A percentile compares a stretch with the other conserved stretches of the same genome.
Evolutionary conservation across 2,797 vertebrate species (phyloP).

Genomic region (Lagorchestes hirsutus): DNA sequence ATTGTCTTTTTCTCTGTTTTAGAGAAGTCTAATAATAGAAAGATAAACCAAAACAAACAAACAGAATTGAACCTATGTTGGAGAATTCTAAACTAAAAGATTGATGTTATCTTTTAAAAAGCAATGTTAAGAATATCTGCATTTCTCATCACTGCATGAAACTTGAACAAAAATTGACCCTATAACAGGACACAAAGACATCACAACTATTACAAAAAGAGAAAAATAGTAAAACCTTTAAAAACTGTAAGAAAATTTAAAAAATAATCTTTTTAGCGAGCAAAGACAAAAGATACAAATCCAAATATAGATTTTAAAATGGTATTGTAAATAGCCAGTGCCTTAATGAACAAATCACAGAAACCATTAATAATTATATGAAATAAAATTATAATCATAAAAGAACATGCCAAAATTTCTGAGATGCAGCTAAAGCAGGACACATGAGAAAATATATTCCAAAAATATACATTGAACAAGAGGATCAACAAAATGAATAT

Average conservation of each 20-base stretch:
- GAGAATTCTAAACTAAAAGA: background rate
- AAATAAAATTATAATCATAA: conserved; percentile 1
- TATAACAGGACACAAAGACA: background rate
- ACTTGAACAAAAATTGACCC: background rate
- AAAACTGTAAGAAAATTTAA: background rate
- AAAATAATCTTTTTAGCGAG: conserved; percentile 15
- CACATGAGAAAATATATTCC: background rate
- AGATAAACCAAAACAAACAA: background rate
- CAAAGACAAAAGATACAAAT: background rate
- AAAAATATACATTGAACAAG: conserved; percentile 6
- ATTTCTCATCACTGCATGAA: background rate
- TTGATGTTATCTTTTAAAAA: background rate
- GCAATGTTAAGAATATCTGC: background rate
- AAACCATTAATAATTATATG: background rate
- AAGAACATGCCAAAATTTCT: background rate
- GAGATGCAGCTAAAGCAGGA: background rate
- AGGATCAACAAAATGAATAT: background rate
- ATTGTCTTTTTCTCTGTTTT: background rate
- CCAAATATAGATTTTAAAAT: conserved; percentile 8
- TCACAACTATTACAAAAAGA: background rate
- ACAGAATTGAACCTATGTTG: background rate
- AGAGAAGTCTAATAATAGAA: background rate
- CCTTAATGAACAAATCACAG: background rate
- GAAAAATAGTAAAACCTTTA: background rate
- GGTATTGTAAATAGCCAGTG: background rate